Evolutionary conservation across 2,797 vertebrate species (phyloP).

Genomic region (Fratercula arctica): DNA sequence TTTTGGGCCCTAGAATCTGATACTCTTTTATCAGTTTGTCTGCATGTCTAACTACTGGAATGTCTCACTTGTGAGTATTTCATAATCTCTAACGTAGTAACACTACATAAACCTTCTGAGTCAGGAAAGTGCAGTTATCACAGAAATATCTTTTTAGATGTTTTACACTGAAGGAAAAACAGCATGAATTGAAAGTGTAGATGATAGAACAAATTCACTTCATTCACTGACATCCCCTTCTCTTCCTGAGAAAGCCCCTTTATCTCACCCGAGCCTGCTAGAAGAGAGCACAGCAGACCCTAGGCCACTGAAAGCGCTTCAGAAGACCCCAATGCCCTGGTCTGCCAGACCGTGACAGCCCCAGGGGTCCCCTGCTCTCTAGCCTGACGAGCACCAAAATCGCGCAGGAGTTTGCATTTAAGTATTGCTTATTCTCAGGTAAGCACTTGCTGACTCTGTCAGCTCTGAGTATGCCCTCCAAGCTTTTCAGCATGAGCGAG

Average conservation of each 20-base stretch:
- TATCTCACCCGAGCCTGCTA: background rate
- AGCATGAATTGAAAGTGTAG: background rate
- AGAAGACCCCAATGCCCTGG: rapidly evolving
- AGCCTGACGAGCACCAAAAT: background rate
- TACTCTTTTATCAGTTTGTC: background rate
- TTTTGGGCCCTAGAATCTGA: background rate
- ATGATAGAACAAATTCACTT: background rate
- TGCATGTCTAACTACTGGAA: background rate
- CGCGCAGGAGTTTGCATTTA: background rate
- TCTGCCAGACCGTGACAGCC: rapidly evolving
- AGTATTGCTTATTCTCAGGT: background rate
- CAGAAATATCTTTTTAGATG: background rate
- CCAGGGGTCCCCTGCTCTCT: background rate
- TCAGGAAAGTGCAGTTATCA: background rate
- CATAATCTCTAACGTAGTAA: background rate
- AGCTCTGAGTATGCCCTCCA: background rate
- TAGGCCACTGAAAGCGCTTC: background rate
- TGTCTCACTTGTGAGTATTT: background rate
- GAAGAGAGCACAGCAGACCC: background rate
- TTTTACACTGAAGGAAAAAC: background rate
- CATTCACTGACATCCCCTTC: background rate
- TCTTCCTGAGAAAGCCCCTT: background rate
- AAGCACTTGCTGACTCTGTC: background rate
- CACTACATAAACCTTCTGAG: background rate
- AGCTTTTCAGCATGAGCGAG: background rate